A percentile compares a stretch with the other conserved stretches of the same genome.
phyloP scores from a whole-genome alignment of 53 echinoderm and acorn worm species.

The Holothuria scabra region DNA sequence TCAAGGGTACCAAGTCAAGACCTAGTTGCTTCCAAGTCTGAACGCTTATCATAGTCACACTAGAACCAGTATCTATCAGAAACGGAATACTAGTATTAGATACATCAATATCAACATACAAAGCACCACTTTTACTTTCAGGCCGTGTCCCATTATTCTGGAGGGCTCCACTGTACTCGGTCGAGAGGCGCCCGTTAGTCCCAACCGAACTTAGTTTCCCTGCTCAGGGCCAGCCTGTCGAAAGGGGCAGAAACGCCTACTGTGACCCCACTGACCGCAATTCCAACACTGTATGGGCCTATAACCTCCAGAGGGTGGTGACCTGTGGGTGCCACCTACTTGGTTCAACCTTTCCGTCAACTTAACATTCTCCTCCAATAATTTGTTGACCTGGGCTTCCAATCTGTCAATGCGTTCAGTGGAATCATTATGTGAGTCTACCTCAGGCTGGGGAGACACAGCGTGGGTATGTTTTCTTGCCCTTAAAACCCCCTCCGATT shows the following conservation, averaged over 20 bases:
- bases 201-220: conserved; percentile 31
- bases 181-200: conserved; percentile 13
- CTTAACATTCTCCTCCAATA: not conserved
- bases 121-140: not conserved
- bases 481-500: not conserved
- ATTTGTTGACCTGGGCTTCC: not conserved
- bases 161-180: not conserved
- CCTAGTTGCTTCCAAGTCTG: conserved; percentile 18
- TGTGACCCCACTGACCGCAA: conserved; percentile 27
- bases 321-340: too few species aligned
- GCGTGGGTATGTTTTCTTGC: not conserved
- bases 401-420: not conserved
- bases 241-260: not conserved
- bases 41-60: not conserved
- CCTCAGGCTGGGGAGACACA: not conserved
- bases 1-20: too few species aligned
- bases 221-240: not conserved
- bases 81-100: conserved; percentile 25
- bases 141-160: not conserved
- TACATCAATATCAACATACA: conserved; percentile 13
- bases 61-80: conserved; percentile 25
- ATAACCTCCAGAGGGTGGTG: too few species aligned
- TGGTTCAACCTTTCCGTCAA: too few species aligned
- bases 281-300: conserved; percentile 17
- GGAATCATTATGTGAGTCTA: not conserved